Evolutionary conservation across 2,797 vertebrate species (phyloP).

Genomic region (Zenarchopterus dispar): DNA sequence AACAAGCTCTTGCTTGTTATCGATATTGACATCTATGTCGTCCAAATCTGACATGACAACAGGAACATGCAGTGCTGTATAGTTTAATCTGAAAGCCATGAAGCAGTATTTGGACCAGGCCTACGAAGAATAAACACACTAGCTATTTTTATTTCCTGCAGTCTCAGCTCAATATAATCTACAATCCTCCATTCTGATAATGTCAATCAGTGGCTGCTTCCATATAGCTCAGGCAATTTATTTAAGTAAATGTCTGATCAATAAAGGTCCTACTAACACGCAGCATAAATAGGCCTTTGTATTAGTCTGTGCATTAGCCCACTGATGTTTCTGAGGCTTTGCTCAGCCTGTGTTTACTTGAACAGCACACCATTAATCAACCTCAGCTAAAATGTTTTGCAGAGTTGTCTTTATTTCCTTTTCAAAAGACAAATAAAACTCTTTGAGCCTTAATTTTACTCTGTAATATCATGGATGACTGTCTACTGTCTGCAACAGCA

Average conservation of each 20-base stretch:
- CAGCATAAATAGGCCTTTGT: conserved; percentile 68
- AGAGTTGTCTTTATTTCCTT: conserved; percentile 24
- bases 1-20: too few relatives aligned
- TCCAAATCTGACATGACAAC: too few relatives aligned
- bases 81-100: too few relatives aligned
- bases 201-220: conserved; percentile 57
- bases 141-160: not conserved
- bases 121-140: conserved; percentile 3
- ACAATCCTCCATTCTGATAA: conserved; percentile 30
- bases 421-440: conserved; percentile 23
- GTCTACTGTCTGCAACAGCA: conserved; percentile 20
- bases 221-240: conserved; percentile 75
- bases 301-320: conserved; percentile 71
- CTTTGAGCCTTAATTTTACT: conserved; percentile 25
- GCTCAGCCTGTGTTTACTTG: conserved; percentile 61
- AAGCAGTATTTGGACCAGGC: too few relatives aligned
- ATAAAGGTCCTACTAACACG: conserved; percentile 70
- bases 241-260: conserved; percentile 82
- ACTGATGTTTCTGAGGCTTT: conserved; percentile 62
- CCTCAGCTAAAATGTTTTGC: conserved; percentile 19
- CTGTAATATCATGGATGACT: conserved; percentile 23
- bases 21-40: too few relatives aligned
- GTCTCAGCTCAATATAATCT: conserved; percentile 5
- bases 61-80: too few relatives aligned
- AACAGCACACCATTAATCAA: conserved; percentile 66